phyloP scores from a whole-genome alignment of 2,888 invertebrate species.

The Augiades crinisus region DNA sequence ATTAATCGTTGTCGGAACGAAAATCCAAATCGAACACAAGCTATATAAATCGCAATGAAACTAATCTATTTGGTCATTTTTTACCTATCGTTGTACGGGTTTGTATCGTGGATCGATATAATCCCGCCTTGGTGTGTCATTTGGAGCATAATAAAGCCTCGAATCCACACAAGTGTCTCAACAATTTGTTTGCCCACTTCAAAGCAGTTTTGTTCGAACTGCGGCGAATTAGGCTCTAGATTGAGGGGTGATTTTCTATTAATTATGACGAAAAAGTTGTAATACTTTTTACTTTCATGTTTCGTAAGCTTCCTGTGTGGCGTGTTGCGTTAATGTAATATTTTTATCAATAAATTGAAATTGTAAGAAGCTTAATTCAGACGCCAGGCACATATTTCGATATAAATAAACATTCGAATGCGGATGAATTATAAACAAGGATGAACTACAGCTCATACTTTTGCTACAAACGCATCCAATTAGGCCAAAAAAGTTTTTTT shows the following conservation, averaged over 20 bases:
- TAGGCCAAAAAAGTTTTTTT: not conserved
- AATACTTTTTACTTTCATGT: conserved; percentile 3
- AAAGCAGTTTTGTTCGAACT: conserved; percentile 47
- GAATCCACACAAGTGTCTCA: conserved; percentile 64
- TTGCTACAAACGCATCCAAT: not conserved
- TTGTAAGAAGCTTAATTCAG: too few relatives aligned
- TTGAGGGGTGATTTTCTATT: conserved; percentile 21
- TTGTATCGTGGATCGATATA: conserved; percentile 53
- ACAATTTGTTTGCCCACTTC: conserved; percentile 68
- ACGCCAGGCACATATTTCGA: too few relatives aligned
- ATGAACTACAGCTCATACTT: too few relatives aligned
- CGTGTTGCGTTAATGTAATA: not conserved
- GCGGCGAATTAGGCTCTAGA: conserved; percentile 43
- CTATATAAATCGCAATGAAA: conserved; percentile 42
- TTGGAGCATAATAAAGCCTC: conserved; percentile 59
- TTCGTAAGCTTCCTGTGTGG: not conserved
- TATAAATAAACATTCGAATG: too few relatives aligned
- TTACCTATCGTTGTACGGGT: conserved; percentile 40
- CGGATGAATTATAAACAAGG: too few relatives aligned
- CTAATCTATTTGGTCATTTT: conserved; percentile 44
- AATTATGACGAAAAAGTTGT: conserved; percentile 9
- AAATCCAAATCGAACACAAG: conserved; percentile 7
- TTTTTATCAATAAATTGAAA: too few relatives aligned
- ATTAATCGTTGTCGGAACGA: conserved; percentile 8
- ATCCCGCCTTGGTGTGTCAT: conserved; percentile 59